A percentile compares a stretch with the other conserved stretches of the same genome.
Conservation (phyloP, 2,888 invertebrate genomes). For the Polydrusus pterygomalis region DNA sequence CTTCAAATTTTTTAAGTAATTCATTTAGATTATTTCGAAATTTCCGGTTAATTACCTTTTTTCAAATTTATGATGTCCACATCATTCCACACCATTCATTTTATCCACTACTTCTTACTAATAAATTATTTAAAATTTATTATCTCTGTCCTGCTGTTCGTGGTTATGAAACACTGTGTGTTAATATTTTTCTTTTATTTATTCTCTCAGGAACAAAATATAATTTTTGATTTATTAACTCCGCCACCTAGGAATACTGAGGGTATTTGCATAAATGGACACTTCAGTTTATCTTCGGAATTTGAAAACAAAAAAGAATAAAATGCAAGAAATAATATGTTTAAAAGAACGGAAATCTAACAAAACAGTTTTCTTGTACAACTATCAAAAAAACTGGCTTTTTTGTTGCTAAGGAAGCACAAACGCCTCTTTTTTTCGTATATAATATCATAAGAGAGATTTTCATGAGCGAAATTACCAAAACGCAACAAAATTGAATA, state of each 20-base stretch:
- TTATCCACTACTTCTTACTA: constrained; percentile 55
- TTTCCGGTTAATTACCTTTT: background rate
- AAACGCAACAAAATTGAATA: too few species aligned
- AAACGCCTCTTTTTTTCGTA: too few species aligned
- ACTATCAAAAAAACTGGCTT: too few species aligned
- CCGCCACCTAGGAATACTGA: constrained; percentile 50
- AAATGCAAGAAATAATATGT: too few species aligned
- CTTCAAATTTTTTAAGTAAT: too few species aligned
- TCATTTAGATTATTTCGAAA: too few species aligned
- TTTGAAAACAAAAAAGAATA: constrained; percentile 13
- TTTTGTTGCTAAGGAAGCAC: too few species aligned
- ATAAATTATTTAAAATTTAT: constrained; percentile 67
- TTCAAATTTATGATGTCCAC: background rate
- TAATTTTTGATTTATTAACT: constrained; percentile 52
- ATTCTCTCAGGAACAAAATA: constrained; percentile 50
- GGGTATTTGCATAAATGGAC: constrained; percentile 53
- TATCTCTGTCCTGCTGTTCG: constrained; percentile 61
- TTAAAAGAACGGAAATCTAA: too few species aligned
- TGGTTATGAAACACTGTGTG: constrained; percentile 67
- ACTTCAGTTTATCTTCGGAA: constrained; percentile 48
- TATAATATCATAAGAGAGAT: too few species aligned
- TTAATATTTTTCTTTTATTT: constrained; percentile 53
- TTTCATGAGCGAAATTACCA: too few species aligned
- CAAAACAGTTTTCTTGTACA: too few species aligned
- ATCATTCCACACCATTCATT: background rate